A percentile compares a stretch with the other conserved stretches of the same genome.
These are phyloP conservation scores for Oplegnathus fasciatus DNA, from an alignment of 2,113 vertebrate species.

Conservation along the genomic window DNA sequence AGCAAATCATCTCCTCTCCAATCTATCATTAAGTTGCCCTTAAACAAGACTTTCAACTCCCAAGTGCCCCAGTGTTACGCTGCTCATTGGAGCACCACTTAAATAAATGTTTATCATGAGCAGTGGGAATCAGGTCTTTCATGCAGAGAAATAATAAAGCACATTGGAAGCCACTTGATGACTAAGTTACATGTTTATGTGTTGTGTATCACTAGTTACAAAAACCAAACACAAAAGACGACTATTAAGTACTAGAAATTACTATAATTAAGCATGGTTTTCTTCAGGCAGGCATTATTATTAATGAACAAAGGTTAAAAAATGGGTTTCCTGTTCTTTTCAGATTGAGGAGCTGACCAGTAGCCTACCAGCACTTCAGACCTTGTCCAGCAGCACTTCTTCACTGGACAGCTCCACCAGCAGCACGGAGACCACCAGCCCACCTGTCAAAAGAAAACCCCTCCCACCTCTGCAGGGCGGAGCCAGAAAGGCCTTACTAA, in stretches of 20 bases:
- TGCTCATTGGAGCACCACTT: neutral
- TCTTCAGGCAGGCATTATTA: neutral
- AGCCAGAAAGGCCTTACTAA: slow-evolving; percentile 93
- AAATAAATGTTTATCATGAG: neutral
- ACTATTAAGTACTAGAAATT: neutral
- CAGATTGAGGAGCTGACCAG: slow-evolving; percentile 98
- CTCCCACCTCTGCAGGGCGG: slow-evolving; percentile 90
- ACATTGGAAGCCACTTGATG: neutral
- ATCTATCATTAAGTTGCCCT: neutral
- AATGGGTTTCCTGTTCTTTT: neutral
- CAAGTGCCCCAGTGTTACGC: neutral
- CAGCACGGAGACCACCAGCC: slow-evolving; percentile 92
- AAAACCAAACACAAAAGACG: neutral
- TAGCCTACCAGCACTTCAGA: slow-evolving; percentile 91
- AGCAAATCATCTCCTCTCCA: neutral
- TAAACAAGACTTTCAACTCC: neutral
- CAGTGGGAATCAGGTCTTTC: neutral
- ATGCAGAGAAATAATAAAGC: neutral
- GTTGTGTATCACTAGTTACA: neutral
- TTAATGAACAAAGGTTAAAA: neutral
- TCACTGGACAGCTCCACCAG: slow-evolving; percentile 92
- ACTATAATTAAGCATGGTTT: neutral
- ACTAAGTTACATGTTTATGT: neutral
- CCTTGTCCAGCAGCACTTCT: slow-evolving; percentile 90
- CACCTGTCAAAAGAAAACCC: slow-evolving; percentile 93